phyloP scores from a whole-genome alignment of 1,140 invertebrate genomes.

The Pseudomyrmex flavicornis region DNA sequence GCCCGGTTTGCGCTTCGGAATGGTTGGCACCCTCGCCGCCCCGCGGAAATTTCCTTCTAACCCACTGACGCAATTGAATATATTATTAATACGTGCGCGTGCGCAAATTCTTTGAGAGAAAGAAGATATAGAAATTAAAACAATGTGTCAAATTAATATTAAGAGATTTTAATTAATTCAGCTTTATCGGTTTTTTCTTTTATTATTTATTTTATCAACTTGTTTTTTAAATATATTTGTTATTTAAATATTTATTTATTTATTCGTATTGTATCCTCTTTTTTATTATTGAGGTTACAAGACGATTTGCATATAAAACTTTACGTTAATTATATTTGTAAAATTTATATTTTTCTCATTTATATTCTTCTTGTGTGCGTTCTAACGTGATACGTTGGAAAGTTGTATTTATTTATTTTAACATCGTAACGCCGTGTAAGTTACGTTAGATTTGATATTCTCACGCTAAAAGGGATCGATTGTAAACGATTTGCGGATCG shows the following conservation, averaged over 20 bases:
- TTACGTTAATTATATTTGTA: too few relatives aligned
- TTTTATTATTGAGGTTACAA: too few relatives aligned
- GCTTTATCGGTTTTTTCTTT: too few relatives aligned
- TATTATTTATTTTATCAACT: too few relatives aligned
- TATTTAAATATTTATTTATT: too few relatives aligned
- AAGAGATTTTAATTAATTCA: too few relatives aligned
- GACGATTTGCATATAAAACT: too few relatives aligned
- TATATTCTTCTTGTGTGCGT: not conserved
- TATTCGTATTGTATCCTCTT: too few relatives aligned
- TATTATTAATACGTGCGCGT: conserved; percentile 23
- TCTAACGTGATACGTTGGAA: conserved; percentile 8
- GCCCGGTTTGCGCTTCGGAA: conserved; percentile 37
- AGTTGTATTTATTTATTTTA: conserved; percentile 8
- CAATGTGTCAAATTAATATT: too few relatives aligned
- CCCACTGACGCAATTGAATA: conserved; percentile 63
- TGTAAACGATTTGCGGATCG: conserved; percentile 28
- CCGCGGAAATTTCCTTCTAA: conserved; percentile 70
- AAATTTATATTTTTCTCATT: too few relatives aligned
- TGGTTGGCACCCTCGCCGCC: conserved; percentile 57
- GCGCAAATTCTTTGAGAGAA: not conserved
- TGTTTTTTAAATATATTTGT: too few relatives aligned
- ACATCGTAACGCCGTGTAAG: not conserved
- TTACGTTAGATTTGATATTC: conserved; percentile 6
- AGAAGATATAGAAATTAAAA: too few relatives aligned
- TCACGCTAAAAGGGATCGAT: conserved; percentile 46